Conservation (phyloP, 2,113 vertebrate species). For the Tor tambroides region DNA sequence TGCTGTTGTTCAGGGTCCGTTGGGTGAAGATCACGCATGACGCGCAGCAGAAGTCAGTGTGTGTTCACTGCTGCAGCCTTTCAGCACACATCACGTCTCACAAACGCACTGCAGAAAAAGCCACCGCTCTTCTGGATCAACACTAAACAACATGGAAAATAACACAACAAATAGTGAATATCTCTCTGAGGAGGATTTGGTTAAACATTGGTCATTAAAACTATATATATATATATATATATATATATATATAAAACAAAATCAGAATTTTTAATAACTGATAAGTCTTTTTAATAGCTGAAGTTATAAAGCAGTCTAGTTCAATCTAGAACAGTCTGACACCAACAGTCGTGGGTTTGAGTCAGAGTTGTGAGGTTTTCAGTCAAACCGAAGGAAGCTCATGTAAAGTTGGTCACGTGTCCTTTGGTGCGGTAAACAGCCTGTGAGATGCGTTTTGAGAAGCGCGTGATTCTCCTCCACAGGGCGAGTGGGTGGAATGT, state of each 20-base stretch:
- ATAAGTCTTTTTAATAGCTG: background rate
- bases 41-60: constrained; percentile 54
- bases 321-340: too few relatives aligned
- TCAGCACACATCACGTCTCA: constrained; percentile 57
- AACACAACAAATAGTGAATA: background rate
- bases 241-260: too few relatives aligned
- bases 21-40: constrained; percentile 59
- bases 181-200: background rate
- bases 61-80: constrained; percentile 49
- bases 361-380: background rate
- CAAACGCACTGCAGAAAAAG: constrained; percentile 3
- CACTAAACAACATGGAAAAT: background rate
- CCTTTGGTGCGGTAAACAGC: constrained; percentile 2
- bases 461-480: background rate
- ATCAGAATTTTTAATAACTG: too few relatives aligned
- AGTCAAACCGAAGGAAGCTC: background rate
- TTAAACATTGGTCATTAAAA: background rate
- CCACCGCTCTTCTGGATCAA: background rate
- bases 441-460: background rate
- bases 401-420: background rate
- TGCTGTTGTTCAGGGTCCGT: constrained; percentile 61
- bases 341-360: background rate
- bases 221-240: too few relatives aligned
- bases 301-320: background rate
- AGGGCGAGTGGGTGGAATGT: background rate